Percentiles rank a stretch among this genome's conserved stretches.
phyloP scores from a whole-genome alignment of 1,140 invertebrate genomes.

The Neuroterus valhalla region DNA sequence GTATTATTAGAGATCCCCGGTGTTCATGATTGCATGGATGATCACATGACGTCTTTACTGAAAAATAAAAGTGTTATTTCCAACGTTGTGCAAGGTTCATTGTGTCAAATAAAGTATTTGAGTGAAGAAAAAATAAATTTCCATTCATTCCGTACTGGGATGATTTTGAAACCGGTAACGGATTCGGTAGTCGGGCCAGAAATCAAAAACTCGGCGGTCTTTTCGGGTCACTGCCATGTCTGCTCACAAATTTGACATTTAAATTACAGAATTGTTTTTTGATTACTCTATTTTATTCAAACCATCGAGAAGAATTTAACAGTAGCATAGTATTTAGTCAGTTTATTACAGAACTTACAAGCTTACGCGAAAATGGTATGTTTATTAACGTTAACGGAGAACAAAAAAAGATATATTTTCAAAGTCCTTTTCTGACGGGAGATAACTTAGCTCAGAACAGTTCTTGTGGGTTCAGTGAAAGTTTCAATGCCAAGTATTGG shows the following conservation, averaged over 20 bases:
- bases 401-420: background rate
- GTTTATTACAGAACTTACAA: slow-evolving; percentile 14
- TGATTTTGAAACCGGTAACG: slow-evolving; percentile 49
- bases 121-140: background rate
- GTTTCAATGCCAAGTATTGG: background rate
- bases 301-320: slow-evolving; percentile 25
- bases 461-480: background rate
- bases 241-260: slow-evolving; percentile 41
- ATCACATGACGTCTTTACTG: background rate
- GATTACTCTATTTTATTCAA: slow-evolving; percentile 2
- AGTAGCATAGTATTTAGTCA: slow-evolving; percentile 15
- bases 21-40: too few species aligned
- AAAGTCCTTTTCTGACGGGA: background rate
- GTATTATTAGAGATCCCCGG: too few species aligned
- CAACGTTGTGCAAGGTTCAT: background rate
- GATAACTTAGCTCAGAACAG: background rate
- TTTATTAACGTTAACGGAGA: background rate
- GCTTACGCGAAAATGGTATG: background rate
- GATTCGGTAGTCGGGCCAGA: slow-evolving; percentile 46
- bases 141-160: slow-evolving; percentile 37
- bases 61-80: background rate
- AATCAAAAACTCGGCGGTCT: slow-evolving; percentile 51
- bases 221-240: slow-evolving; percentile 45
- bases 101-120: background rate
- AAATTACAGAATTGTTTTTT: slow-evolving; percentile 30